Percentiles rank a stretch among this genome's conserved stretches.
Evolutionary conservation across 2,113 vertebrate species (phyloP).

Genomic region (Apteryx owenii): DNA sequence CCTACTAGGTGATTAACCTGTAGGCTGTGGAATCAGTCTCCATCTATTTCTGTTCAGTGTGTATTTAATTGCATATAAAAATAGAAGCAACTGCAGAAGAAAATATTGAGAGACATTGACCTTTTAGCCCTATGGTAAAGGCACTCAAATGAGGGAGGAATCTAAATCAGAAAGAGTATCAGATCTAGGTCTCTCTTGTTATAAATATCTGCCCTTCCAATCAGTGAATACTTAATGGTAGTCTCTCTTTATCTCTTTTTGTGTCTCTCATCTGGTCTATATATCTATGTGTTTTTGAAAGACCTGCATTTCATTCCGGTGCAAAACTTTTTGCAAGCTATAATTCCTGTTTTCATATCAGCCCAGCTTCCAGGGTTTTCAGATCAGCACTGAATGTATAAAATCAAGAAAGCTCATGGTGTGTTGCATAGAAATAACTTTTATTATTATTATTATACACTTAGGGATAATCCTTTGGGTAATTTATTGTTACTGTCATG

Average conservation of each 20-base stretch:
- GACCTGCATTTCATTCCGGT: neutral
- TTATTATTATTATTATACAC: constrained; percentile 38
- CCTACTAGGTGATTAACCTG: neutral
- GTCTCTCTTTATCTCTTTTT: neutral
- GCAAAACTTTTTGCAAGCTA: neutral
- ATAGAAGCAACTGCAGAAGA: neutral
- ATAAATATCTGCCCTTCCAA: constrained; percentile 4
- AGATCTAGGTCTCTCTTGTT: neutral
- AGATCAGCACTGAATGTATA: neutral
- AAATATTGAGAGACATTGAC: neutral
- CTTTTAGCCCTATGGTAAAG: neutral
- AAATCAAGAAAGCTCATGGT: constrained; percentile 8
- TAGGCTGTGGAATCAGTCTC: neutral
- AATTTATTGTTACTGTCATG: constrained; percentile 27
- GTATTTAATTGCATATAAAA: neutral
- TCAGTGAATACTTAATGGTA: neutral
- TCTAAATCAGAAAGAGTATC: neutral
- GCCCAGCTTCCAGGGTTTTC: neutral
- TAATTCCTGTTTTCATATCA: neutral
- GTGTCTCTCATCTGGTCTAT: neutral
- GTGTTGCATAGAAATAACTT: neutral
- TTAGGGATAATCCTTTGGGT: neutral
- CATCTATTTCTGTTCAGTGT: neutral
- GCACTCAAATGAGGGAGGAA: neutral
- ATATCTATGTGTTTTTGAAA: neutral